Evolutionary conservation across 1,140 invertebrate species (phyloP).

Genomic region (Pseudomyrmex sp.): DNA sequence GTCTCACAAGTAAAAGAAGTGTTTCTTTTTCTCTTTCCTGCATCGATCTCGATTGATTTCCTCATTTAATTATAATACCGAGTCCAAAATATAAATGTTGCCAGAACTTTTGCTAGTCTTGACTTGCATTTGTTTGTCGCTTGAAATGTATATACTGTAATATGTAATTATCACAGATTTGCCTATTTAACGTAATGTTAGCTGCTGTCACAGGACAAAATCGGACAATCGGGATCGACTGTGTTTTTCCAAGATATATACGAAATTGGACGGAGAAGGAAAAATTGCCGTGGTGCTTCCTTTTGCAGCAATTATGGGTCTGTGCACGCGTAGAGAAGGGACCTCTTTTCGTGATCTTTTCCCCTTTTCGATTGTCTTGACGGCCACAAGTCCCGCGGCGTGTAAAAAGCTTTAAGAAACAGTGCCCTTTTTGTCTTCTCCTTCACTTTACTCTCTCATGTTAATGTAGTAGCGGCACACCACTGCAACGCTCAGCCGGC

Average conservation of each 20-base stretch:
- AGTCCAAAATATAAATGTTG: background rate
- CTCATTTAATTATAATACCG: background rate
- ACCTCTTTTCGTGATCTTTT: slow-evolving; percentile 46
- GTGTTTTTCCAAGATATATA: background rate
- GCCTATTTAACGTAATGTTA: no score
- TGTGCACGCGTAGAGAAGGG: slow-evolving; percentile 9
- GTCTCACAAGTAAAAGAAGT: slow-evolving; percentile 1
- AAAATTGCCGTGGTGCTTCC: slow-evolving; percentile 64
- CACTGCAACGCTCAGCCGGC: slow-evolving; percentile 81
- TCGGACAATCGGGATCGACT: slow-evolving; percentile 20
- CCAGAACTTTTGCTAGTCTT: background rate
- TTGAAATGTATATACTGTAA: background rate
- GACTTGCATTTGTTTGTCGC: background rate
- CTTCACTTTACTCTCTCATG: slow-evolving; percentile 71
- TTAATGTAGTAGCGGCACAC: slow-evolving; percentile 83
- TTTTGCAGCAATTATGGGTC: slow-evolving; percentile 64
- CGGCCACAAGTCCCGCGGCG: slow-evolving; percentile 34
- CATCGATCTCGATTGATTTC: slow-evolving; percentile 33
- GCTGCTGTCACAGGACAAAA: background rate
- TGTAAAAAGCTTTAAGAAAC: slow-evolving; percentile 21
- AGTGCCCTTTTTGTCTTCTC: slow-evolving; percentile 51
- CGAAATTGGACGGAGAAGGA: slow-evolving; percentile 49
- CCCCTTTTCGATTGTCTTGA: slow-evolving; percentile 44
- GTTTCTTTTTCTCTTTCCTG: background rate
- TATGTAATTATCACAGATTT: no score